Evolutionary conservation across 2,888 invertebrate genomes (phyloP).

Genomic region (Agrochola lota): DNA sequence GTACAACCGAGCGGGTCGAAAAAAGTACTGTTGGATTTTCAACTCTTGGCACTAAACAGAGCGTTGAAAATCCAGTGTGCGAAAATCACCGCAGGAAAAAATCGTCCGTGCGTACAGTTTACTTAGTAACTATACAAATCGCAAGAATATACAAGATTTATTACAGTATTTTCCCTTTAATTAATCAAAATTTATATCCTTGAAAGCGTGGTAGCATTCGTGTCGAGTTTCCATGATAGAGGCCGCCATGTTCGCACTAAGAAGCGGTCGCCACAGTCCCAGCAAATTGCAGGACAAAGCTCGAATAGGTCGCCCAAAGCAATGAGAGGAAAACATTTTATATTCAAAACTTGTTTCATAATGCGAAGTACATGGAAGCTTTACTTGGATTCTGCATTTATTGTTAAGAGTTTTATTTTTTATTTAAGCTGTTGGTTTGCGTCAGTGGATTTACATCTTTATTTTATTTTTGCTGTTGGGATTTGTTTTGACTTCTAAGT

Average conservation of each 20-base stretch:
- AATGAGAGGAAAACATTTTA: constrained; percentile 48
- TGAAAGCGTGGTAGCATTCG: constrained; percentile 8
- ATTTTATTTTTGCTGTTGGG: constrained; percentile 11
- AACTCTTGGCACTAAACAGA: too few species aligned
- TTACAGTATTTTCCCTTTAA: neutral
- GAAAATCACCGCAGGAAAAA: too few species aligned
- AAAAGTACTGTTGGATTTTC: too few species aligned
- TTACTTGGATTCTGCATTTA: constrained; percentile 40
- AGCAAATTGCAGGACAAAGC: constrained; percentile 41
- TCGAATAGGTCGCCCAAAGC: constrained; percentile 35
- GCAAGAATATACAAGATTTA: constrained; percentile 8
- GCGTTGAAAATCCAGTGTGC: too few species aligned
- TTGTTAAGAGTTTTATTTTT: constrained; percentile 40
- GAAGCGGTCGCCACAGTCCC: neutral
- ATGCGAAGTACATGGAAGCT: constrained; percentile 44
- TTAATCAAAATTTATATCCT: constrained; percentile 28
- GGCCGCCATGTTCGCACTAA: constrained; percentile 8
- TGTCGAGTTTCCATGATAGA: constrained; percentile 39
- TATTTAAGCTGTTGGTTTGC: constrained; percentile 26
- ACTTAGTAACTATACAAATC: neutral
- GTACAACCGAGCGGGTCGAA: too few species aligned
- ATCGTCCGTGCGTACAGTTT: too few species aligned
- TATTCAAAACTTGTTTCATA: constrained; percentile 27
- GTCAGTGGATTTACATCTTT: constrained; percentile 20
- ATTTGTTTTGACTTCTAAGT: constrained; percentile 29